Base-by-base conservation (phyloP, 2,888 invertebrate genomes). In the Sminthurinus aureus region DNA sequence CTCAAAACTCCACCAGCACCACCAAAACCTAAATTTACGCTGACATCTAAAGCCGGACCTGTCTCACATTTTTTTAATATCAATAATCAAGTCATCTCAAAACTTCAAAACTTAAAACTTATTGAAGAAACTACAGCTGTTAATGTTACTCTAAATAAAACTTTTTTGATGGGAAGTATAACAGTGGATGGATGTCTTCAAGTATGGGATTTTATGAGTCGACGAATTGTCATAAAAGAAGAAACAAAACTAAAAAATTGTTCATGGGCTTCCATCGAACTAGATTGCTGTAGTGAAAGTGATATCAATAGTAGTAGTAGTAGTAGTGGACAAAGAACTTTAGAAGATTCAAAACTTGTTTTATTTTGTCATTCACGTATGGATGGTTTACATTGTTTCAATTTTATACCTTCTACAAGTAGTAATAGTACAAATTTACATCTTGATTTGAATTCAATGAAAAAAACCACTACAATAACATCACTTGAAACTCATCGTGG, bases 1-100 rank as follows among this genome's bases (percentile, higher is more conserved):
- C 15, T 22, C 67, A 82, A 82, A 51, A 64, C 8, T 13, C 69
- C 67, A 58, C 38, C 38, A 38, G 38, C 38, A 38, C 38, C 38
- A 38, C 82, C 82, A 58, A 82, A 82, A 82, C 82, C 82, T 67
- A 82, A 82, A 51, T 82, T 75, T 76, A 24, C 75, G 64, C 82
- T 82, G 77, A 77, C 82, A 58, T 82, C 82, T n/a, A 76, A 66
- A 24, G 58, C 76, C 20, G 82, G 82, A 82, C 0, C 51, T 15
- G 67, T 76, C 24, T 51, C 82, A 6, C 66, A 82, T 67, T 82
- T 82, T 22, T 82, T 82, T 82, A 69, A 26, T 15, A 67, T 82
- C 38, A 76, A 77, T 77, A 58, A 67, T 64, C 64, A 82, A 15
- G 82, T 82, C 38, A n/a, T 50, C 13, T 9, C 20, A 18, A 50